Evolutionary conservation across 2,797 vertebrate species (phyloP).

Genomic region (Varecia variegata): DNA sequence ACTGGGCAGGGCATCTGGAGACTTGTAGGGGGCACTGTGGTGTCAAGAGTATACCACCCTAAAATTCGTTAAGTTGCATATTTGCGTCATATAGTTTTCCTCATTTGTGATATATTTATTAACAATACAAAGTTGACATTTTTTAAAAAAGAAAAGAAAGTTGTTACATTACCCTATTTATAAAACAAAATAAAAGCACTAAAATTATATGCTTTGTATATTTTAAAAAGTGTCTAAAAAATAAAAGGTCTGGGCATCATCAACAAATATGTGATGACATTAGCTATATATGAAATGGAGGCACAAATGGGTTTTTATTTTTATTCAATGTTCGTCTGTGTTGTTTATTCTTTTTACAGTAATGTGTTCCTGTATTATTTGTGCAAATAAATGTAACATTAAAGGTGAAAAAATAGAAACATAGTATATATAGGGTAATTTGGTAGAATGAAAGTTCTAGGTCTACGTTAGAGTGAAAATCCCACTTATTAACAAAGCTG

Average conservation of each 20-base stretch:
- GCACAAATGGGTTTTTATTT: not conserved
- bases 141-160: not conserved
- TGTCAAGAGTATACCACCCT: too few species aligned
- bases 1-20: not conserved
- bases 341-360: not conserved
- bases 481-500: not conserved
- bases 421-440: not conserved
- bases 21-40: rapidly evolving
- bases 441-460: not conserved
- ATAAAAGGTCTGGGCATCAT: not conserved
- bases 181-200: not conserved
- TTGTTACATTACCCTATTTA: not conserved
- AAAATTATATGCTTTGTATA: not conserved
- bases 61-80: not conserved
- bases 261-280: not conserved
- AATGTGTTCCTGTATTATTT: not conserved
- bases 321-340: not conserved
- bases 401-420: not conserved
- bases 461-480: not conserved
- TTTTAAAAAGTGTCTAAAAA: not conserved
- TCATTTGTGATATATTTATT: not conserved
- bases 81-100: not conserved
- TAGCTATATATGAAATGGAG: not conserved
- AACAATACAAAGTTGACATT: not conserved
- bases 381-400: not conserved